Evolutionary conservation across 2,888 invertebrate genomes (phyloP).

Genomic region (Nomada fabriciana): DNA sequence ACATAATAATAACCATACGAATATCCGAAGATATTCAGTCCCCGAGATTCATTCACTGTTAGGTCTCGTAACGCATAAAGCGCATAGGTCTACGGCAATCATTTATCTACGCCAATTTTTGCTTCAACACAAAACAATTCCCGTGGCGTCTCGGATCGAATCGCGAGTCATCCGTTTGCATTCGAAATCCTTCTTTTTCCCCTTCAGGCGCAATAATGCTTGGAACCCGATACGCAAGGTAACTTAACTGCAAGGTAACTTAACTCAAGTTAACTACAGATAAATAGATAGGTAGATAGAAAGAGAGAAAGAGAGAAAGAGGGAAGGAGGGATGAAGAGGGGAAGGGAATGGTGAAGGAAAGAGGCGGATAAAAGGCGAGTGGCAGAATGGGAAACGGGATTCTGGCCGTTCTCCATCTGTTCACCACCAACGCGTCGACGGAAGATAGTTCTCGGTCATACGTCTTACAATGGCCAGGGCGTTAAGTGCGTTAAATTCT

Average conservation of each 20-base stretch:
- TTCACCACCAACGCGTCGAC: constrained; percentile 35
- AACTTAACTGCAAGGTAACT: constrained; percentile 27
- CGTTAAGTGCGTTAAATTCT: constrained; percentile 19
- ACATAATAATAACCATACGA: too few species aligned
- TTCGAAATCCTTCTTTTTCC: not conserved
- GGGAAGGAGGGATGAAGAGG: too few species aligned
- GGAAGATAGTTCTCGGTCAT: constrained; percentile 13
- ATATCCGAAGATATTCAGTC: too few species aligned
- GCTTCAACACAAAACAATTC: not conserved
- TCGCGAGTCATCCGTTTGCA: not conserved
- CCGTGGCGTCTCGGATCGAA: not conserved
- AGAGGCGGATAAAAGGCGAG: constrained; percentile 19
- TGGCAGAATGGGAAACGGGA: constrained; percentile 24
- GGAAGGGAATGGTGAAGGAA: not conserved
- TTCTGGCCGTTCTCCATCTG: constrained; percentile 37
- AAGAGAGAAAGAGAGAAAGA: too few species aligned
- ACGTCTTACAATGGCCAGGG: constrained; percentile 2
- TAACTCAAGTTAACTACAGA: constrained; percentile 22
- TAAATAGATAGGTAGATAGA: not conserved
- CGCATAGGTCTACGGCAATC: not conserved
- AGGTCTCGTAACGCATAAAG: too few species aligned
- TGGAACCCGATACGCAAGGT: constrained; percentile 24
- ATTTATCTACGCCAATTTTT: not conserved
- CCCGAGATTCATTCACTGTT: too few species aligned
- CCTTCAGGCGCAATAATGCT: not conserved